Evolutionary conservation across 2,797 vertebrate species (phyloP).

Genomic region (Huso huso): DNA sequence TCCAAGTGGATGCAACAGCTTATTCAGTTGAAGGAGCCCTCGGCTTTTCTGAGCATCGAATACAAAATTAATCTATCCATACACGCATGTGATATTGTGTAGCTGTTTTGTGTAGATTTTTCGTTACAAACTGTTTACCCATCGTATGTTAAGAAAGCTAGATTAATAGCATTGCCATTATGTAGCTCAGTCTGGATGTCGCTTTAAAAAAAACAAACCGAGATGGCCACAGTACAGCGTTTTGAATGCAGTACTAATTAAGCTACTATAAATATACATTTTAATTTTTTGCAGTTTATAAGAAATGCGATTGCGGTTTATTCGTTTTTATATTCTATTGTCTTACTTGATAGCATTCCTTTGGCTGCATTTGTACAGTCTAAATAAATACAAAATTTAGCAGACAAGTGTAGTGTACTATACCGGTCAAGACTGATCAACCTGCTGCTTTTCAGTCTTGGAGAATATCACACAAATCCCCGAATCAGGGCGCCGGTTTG

Average conservation of each 20-base stretch:
- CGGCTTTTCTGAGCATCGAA: not conserved
- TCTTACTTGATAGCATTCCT: too few species aligned
- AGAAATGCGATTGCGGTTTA: conserved; percentile 21
- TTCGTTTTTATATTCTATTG: conserved; percentile 22
- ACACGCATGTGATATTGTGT: too few species aligned
- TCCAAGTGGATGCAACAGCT: conserved; percentile 62
- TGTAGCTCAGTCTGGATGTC: conserved; percentile 40
- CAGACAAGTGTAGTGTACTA: not conserved
- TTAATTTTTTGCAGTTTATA: conserved; percentile 30
- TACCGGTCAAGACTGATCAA: not conserved
- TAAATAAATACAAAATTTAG: too few species aligned
- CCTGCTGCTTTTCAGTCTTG: not conserved
- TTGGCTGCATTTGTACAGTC: too few species aligned
- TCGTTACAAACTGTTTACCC: too few species aligned
- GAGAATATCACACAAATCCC: not conserved
- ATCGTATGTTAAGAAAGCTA: conserved; percentile 50
- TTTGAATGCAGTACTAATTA: conserved; percentile 2
- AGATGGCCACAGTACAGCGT: conserved; percentile 51
- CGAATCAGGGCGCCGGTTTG: too few species aligned
- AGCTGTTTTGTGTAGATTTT: too few species aligned
- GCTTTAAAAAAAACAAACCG: conserved; percentile 34
- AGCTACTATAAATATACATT: not conserved
- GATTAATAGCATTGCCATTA: conserved; percentile 49
- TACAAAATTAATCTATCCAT: too few species aligned
- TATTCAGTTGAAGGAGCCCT: conserved; percentile 21